Percentiles rank a stretch among this genome's conserved stretches.
Conservation (phyloP, 2,888 invertebrate species). For the Palloptera scutellata region DNA sequence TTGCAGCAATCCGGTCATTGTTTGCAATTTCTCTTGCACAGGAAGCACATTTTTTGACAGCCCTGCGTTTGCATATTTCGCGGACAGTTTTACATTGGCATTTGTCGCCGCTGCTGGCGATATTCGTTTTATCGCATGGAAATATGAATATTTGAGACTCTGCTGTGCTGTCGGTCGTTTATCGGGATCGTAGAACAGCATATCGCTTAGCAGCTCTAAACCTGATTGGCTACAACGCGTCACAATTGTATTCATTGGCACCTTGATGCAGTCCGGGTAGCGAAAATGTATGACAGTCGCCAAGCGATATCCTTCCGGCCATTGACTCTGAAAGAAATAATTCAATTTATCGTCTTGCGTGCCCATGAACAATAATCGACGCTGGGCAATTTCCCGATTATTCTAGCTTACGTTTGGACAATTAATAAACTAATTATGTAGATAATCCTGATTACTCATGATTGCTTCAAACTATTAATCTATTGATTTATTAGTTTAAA, state of each 20-base stretch:
- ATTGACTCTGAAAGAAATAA: conserved; percentile 72
- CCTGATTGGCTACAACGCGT: conserved; percentile 85
- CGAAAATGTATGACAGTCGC: conserved; percentile 95
- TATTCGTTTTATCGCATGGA: conserved; percentile 60
- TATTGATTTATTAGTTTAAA: too few species aligned
- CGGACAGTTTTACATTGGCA: conserved; percentile 51
- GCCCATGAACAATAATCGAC: too few species aligned
- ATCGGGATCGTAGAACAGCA: conserved; percentile 91
- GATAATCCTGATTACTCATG: too few species aligned
- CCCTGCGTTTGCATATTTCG: conserved; percentile 48
- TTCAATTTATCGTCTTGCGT: neutral
- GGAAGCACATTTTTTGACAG: conserved; percentile 59
- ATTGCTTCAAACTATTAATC: too few species aligned
- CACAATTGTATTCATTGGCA: conserved; percentile 81
- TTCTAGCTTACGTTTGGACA: neutral
- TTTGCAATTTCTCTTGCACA: conserved; percentile 56
- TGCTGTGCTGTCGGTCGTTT: conserved; percentile 91
- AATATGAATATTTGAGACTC: conserved; percentile 75
- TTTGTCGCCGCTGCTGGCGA: conserved; percentile 58
- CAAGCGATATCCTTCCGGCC: conserved; percentile 94
- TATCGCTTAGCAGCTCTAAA: conserved; percentile 81
- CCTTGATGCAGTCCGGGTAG: conserved; percentile 88
- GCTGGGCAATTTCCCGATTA: neutral
- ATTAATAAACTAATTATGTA: too few species aligned
- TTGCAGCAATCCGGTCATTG: conserved; percentile 53